These are phyloP conservation scores for Eilema sororculum DNA, from an alignment of 2,888 invertebrate genomes.

Conservation along the genomic window DNA sequence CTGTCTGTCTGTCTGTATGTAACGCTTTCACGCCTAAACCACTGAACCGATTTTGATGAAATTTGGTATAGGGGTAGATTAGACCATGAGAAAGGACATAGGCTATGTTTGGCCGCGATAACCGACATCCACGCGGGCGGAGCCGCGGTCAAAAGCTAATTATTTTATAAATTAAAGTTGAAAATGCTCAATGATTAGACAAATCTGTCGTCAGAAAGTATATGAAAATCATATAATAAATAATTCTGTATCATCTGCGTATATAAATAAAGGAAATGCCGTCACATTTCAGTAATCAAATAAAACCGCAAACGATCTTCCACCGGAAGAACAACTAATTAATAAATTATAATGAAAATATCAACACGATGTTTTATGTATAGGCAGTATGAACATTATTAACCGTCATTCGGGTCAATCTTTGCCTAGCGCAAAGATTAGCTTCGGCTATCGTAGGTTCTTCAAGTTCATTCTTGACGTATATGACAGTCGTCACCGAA, in stretches of 20 bases:
- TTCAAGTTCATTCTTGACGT: too few species aligned
- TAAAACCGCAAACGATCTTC: constrained; percentile 44
- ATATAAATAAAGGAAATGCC: constrained; percentile 46
- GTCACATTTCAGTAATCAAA: constrained; percentile 36
- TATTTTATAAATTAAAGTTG: not conserved
- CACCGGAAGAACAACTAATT: constrained; percentile 44
- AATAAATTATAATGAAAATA: constrained; percentile 34
- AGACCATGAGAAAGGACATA: too few species aligned
- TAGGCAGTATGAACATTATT: constrained; percentile 15
- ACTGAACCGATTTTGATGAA: too few species aligned
- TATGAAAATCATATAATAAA: not conserved
- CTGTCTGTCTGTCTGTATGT: too few species aligned
- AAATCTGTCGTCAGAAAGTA: not conserved
- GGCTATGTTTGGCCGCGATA: too few species aligned
- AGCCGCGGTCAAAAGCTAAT: too few species aligned
- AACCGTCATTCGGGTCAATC: not conserved
- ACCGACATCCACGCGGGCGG: too few species aligned
- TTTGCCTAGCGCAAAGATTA: not conserved
- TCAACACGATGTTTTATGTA: constrained; percentile 23
- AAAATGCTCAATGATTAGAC: not conserved
- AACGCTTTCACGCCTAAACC: too few species aligned
- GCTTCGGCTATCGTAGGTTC: not conserved
- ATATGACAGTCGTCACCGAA: too few species aligned
- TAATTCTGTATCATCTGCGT: constrained; percentile 9
- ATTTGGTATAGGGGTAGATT: too few species aligned